phyloP scores from a whole-genome alignment of 2,888 invertebrate species.

The Perdita meconis region DNA sequence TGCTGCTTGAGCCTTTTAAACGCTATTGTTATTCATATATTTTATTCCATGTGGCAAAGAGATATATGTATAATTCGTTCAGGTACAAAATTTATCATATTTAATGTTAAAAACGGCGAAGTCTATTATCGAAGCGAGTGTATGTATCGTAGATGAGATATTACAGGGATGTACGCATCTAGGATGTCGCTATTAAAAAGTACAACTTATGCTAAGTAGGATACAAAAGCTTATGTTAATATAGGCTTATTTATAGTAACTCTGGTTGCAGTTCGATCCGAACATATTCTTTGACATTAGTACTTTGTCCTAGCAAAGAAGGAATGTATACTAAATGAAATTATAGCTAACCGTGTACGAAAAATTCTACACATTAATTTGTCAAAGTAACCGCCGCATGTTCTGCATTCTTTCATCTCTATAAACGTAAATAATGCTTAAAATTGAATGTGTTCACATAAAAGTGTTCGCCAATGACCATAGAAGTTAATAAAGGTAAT shows the following conservation, averaged over 20 bases:
- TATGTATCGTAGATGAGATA: slow-evolving; percentile 13
- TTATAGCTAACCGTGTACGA: too few species aligned
- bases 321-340: slow-evolving; percentile 59
- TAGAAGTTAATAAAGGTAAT: slow-evolving; percentile 28
- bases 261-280: slow-evolving; percentile 17
- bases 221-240: slow-evolving; percentile 23
- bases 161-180: slow-evolving; percentile 9
- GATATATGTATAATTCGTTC: slow-evolving; percentile 38
- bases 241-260: slow-evolving; percentile 26
- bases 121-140: slow-evolving; percentile 19
- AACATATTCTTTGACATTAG: slow-evolving; percentile 11
- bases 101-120: slow-evolving; percentile 17
- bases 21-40: slow-evolving; percentile 14
- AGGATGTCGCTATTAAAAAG: slow-evolving; percentile 18
- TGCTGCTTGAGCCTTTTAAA: slow-evolving; percentile 2
- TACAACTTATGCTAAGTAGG: slow-evolving; percentile 27
- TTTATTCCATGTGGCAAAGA: slow-evolving; percentile 27
- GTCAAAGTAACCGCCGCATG: too few species aligned
- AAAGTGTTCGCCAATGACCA: slow-evolving; percentile 18
- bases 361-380: too few species aligned
- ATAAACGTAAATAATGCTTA: slow-evolving; percentile 5
- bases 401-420: neutral
- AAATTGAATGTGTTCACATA: slow-evolving; percentile 22
- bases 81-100: slow-evolving; percentile 42
- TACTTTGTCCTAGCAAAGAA: slow-evolving; percentile 19